phyloP scores from a whole-genome alignment of 2,888 invertebrate species.

The Drosophila dives region DNA sequence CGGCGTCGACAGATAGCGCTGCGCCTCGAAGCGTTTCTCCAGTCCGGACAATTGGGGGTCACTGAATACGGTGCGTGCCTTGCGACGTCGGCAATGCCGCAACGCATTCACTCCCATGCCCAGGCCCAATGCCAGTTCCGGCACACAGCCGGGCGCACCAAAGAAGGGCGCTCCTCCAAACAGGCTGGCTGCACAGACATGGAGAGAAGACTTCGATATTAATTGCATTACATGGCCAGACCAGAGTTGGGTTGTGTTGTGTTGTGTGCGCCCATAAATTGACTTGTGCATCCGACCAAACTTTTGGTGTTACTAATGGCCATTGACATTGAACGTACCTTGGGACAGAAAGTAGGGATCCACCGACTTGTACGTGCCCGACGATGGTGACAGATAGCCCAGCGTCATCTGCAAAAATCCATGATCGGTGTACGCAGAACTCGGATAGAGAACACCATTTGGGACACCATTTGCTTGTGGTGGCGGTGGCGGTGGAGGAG shows the following conservation, averaged over 20 bases:
- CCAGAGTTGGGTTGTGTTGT: conserved; percentile 22
- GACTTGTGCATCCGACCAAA: conserved; percentile 44
- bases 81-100: conserved; percentile 97
- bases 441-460: conserved; percentile 83
- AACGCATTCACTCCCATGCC: conserved; percentile 87
- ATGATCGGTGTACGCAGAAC: conserved; percentile 84
- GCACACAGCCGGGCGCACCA: conserved; percentile 82
- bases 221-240: conserved; percentile 54
- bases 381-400: conserved; percentile 88
- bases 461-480: conserved; percentile 49
- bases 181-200: conserved; percentile 75
- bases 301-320: conserved; percentile 75
- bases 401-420: conserved; percentile 90
- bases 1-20: conserved; percentile 96
- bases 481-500: conserved; percentile 38
- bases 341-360: conserved; percentile 90
- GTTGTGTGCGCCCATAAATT: conserved; percentile 33
- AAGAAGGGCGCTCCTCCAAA: conserved; percentile 84
- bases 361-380: conserved; percentile 89
- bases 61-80: conserved; percentile 97
- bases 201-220: conserved; percentile 33
- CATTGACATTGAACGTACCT: conserved; percentile 85
- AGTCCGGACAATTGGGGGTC: conserved; percentile 93
- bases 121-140: conserved; percentile 84
- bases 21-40: conserved; percentile 97